Evolutionary conservation across 2,797 vertebrate species (phyloP).

Genomic region (Rhinatrema bivittatum): DNA sequence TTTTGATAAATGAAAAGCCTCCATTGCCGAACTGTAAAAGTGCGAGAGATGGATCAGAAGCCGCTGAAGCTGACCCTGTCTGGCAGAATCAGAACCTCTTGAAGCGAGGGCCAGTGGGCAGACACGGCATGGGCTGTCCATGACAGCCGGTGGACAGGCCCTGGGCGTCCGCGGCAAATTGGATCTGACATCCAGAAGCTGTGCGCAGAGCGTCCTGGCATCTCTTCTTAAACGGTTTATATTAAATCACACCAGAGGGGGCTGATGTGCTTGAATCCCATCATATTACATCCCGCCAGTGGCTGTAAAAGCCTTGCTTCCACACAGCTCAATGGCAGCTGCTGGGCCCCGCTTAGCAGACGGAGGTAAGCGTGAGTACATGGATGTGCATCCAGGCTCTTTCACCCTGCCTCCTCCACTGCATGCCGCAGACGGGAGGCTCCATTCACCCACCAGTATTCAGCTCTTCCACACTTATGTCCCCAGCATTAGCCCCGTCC

Average conservation of each 20-base stretch:
- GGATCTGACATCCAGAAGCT: constrained; percentile 46
- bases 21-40: no score
- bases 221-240: constrained; percentile 32
- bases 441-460: no score
- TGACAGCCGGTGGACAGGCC: no score
- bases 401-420: no score
- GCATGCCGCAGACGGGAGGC: no score
- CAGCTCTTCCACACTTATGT: no score
- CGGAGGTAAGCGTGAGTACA: no score
- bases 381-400: no score
- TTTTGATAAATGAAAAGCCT: no score
- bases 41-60: constrained; percentile 3
- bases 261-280: constrained; percentile 31
- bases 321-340: constrained; percentile 26
- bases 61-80: constrained; percentile 8
- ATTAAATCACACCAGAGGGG: constrained; percentile 44
- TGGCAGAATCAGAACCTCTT: constrained; percentile 10
- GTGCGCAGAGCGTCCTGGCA: constrained; percentile 49
- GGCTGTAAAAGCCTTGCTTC: constrained; percentile 24
- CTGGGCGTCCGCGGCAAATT: constrained; percentile 30
- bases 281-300: constrained; percentile 20
- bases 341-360: constrained; percentile 11
- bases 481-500: no score
- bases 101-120: no score
- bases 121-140: constrained; percentile 3